phyloP scores from a whole-genome alignment of 2,113 vertebrate genomes.

The Kryptolebias marmoratus region DNA sequence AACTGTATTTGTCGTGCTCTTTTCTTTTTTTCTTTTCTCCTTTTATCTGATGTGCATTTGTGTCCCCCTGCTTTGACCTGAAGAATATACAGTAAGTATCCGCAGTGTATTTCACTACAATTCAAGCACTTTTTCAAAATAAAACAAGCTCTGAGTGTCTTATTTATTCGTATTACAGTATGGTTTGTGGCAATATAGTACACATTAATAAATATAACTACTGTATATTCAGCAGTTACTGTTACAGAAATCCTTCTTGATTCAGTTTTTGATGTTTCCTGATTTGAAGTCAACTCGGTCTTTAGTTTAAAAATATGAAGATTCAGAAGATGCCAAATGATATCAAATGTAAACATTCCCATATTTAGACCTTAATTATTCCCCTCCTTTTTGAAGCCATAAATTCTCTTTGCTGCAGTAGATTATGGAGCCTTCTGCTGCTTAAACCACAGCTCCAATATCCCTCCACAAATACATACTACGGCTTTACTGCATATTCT shows the following conservation, averaged over 20 bases:
- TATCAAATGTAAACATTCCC: too few relatives aligned
- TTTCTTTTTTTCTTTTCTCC: slow-evolving; percentile 40
- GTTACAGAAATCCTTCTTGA: too few relatives aligned
- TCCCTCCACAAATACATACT: neutral
- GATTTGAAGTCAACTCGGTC: neutral
- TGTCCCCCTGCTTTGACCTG: slow-evolving; percentile 54
- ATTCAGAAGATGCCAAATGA: neutral
- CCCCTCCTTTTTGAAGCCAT: neutral
- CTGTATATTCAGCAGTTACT: too few relatives aligned
- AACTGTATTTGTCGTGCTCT: slow-evolving; percentile 40
- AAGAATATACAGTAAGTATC: slow-evolving; percentile 96
- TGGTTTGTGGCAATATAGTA: neutral
- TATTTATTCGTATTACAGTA: too few relatives aligned
- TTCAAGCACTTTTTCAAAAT: neutral
- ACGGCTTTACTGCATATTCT: neutral
- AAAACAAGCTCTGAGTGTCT: neutral
- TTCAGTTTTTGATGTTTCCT: neutral
- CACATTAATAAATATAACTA: neutral
- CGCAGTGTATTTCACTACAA: neutral
- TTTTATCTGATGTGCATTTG: slow-evolving; percentile 49
- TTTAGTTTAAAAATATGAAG: neutral
- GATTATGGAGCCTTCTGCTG: neutral
- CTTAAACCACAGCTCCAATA: neutral
- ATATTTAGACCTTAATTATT: too few relatives aligned
- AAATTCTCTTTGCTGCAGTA: neutral